Conservation (phyloP, 1,140 invertebrate genomes). For the Babylonia areolata region DNA sequence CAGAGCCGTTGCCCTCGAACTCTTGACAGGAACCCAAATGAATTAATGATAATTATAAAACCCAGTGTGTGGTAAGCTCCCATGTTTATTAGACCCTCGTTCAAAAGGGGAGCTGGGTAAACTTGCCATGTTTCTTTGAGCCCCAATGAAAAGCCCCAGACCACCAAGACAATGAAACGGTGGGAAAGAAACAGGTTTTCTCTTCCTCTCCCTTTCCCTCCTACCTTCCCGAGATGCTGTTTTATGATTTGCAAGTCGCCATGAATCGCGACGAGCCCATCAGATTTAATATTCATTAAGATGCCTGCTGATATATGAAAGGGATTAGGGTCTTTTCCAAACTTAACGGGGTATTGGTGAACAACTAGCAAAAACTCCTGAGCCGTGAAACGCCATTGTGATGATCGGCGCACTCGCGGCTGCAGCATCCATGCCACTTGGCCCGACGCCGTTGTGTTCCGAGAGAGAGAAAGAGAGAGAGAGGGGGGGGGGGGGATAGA, state of each 20-base stretch:
- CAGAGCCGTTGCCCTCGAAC: neutral
- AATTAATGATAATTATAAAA: neutral
- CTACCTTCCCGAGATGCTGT: neutral
- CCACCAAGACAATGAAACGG: neutral
- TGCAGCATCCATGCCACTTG: too few species aligned
- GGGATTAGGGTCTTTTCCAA: neutral
- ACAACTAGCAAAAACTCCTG: neutral
- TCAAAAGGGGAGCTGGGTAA: neutral
- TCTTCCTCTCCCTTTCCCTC: neutral
- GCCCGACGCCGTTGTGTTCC: too few species aligned
- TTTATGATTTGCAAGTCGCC: neutral
- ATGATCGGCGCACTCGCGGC: neutral
- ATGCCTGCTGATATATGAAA: neutral
- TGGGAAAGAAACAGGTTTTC: conserved; percentile 2
- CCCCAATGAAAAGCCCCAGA: neutral
- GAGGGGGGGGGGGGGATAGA: too few species aligned
- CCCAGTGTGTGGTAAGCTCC: neutral
- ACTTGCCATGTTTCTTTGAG: neutral
- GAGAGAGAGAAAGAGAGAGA: conserved; percentile 14
- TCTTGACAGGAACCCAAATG: neutral
- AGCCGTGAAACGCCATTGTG: neutral
- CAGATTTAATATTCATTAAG: conserved; percentile 8
- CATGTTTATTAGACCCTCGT: neutral
- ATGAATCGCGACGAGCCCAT: neutral
- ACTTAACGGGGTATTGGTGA: neutral